Conservation (phyloP, 2,113 vertebrate species). For the Psammodynastes pulverulentus region DNA sequence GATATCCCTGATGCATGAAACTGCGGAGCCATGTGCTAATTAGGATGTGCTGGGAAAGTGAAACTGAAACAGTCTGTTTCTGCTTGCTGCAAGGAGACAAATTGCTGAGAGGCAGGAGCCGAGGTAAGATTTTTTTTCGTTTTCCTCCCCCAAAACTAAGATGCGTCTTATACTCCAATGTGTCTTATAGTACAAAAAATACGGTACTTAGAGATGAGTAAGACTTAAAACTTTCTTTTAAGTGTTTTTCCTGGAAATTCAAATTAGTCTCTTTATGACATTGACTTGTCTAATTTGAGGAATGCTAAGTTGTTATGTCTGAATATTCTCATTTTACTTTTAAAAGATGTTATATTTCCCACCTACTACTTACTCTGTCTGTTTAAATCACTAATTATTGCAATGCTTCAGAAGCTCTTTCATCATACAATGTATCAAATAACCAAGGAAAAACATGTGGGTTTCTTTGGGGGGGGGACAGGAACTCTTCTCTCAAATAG, state of each 20-base stretch:
- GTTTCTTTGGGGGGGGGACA: neutral
- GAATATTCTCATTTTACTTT: constrained; percentile 57
- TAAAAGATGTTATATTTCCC: constrained; percentile 56
- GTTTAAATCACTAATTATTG: constrained; percentile 39
- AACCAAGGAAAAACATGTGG: neutral
- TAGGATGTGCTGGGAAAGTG: too few species aligned
- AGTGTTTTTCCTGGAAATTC: neutral
- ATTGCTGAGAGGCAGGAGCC: too few species aligned
- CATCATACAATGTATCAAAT: neutral
- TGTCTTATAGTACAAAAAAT: too few species aligned
- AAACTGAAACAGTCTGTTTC: too few species aligned
- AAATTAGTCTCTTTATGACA: constrained; percentile 2
- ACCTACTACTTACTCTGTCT: constrained; percentile 38
- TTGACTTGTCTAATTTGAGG: constrained; percentile 29
- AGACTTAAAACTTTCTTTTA: constrained; percentile 33
- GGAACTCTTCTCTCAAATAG: neutral
- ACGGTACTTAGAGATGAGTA: constrained; percentile 1
- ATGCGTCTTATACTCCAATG: too few species aligned
- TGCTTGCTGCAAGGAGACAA: too few species aligned
- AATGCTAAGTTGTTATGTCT: constrained; percentile 54
- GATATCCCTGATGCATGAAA: too few species aligned
- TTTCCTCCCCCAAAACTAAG: too few species aligned
- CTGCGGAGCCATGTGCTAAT: too few species aligned
- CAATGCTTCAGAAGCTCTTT: neutral
- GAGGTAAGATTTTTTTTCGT: too few species aligned